Evolutionary conservation across 2,888 invertebrate species (phyloP).

Genomic region (Bembecia ichneumoniformis): DNA sequence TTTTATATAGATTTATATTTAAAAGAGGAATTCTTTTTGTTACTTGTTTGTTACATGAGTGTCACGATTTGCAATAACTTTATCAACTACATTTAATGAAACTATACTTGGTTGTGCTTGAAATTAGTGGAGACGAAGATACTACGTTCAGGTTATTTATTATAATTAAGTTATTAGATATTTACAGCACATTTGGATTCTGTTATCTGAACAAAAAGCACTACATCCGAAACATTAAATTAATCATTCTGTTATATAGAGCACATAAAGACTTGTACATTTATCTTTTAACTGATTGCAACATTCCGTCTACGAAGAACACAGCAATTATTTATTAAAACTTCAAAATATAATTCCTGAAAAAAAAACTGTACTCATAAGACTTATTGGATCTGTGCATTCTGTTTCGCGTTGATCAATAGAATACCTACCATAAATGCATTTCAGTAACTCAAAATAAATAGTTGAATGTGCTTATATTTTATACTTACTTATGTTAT

Average conservation of each 20-base stretch:
- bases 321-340: neutral
- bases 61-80: neutral
- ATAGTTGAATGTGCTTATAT: conserved; percentile 58
- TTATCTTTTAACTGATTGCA: neutral
- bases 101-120: neutral
- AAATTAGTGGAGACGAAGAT: neutral
- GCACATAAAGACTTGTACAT: neutral
- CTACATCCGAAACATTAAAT: too few species aligned
- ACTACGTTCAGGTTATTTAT: neutral
- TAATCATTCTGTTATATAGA: neutral
- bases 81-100: neutral
- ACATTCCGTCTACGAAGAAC: neutral
- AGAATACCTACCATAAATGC: neutral
- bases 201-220: too few species aligned
- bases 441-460: conserved; percentile 11
- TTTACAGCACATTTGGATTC: too few species aligned
- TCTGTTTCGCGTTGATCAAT: neutral
- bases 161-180: too few species aligned
- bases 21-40: neutral
- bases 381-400: too few species aligned
- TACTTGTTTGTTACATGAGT: neutral
- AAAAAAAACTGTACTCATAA: too few species aligned
- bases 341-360: too few species aligned
- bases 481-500: conserved; percentile 38
- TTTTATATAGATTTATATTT: neutral